phyloP scores from a whole-genome alignment of 92 coral and sea anemone species.

The Zoanthus solanderi region DNA sequence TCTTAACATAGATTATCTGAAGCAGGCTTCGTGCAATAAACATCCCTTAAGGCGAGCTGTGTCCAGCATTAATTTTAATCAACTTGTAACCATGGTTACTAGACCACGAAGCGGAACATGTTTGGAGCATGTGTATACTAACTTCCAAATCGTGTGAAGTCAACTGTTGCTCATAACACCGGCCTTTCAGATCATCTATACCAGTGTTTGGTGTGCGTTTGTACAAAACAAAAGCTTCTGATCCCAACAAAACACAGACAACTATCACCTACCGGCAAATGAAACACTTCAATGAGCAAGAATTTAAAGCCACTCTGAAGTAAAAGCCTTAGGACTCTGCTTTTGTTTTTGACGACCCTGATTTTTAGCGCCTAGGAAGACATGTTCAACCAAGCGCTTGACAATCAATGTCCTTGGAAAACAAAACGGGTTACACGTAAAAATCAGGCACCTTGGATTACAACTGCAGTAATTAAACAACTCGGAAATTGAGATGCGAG shows the following conservation, averaged over 20 bases:
- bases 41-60: neutral
- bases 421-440: too few relatives aligned
- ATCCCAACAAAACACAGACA: too few relatives aligned
- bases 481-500: too few relatives aligned
- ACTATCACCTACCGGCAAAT: too few relatives aligned
- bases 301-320: too few relatives aligned
- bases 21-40: neutral
- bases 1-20: neutral
- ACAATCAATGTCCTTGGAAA: too few relatives aligned
- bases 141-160: constrained; percentile 11
- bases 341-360: constrained; percentile 31
- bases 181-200: constrained; percentile 49
- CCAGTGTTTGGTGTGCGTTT: constrained; percentile 7
- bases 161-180: neutral
- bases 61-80: neutral
- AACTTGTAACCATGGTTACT: neutral
- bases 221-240: too few relatives aligned
- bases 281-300: too few relatives aligned
- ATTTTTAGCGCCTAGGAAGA: neutral
- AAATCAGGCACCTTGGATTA: too few relatives aligned
- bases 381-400: neutral
- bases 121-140: constrained; percentile 31
- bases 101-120: constrained; percentile 31
- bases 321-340: constrained; percentile 22
- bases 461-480: too few relatives aligned